Evolutionary conservation across 2,797 vertebrate species (phyloP).

Genomic region (Tadarida brasiliensis): DNA sequence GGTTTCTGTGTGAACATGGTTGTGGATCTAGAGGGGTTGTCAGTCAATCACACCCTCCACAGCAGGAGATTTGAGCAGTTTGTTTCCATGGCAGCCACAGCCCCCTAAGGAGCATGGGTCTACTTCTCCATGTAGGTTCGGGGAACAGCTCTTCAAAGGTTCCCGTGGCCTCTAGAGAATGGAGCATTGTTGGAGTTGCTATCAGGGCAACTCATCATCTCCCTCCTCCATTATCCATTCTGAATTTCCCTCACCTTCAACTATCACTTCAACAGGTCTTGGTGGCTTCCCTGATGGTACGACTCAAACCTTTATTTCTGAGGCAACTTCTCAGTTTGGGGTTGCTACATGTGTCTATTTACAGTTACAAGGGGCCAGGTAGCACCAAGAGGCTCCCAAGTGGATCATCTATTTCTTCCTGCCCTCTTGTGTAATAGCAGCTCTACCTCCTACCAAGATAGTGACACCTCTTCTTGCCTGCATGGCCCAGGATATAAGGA

Average conservation of each 20-base stretch:
- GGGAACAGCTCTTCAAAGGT: neutral
- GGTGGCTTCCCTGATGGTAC: neutral
- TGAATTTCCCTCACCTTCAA: neutral
- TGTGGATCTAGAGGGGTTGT: neutral
- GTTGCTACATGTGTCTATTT: neutral
- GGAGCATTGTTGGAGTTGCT: neutral
- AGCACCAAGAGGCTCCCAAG: neutral
- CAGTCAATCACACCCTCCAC: neutral
- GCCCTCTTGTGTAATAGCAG: neutral
- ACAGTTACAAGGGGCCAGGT: neutral
- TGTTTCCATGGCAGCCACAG: neutral
- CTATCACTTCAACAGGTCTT: neutral
- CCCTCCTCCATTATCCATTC: neutral
- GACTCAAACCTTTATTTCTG: neutral
- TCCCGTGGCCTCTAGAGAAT: neutral
- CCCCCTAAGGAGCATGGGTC: neutral
- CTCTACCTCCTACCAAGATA: neutral
- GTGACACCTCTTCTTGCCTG: neutral
- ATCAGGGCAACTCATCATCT: neutral
- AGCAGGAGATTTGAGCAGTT: neutral
- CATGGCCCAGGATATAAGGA: neutral
- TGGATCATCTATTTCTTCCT: neutral
- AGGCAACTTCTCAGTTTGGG: neutral
- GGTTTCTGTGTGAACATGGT: neutral
- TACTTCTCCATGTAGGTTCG: neutral